Evolutionary conservation across 2,888 invertebrate genomes (phyloP).

Genomic region (Glaucopsyche alexis): DNA sequence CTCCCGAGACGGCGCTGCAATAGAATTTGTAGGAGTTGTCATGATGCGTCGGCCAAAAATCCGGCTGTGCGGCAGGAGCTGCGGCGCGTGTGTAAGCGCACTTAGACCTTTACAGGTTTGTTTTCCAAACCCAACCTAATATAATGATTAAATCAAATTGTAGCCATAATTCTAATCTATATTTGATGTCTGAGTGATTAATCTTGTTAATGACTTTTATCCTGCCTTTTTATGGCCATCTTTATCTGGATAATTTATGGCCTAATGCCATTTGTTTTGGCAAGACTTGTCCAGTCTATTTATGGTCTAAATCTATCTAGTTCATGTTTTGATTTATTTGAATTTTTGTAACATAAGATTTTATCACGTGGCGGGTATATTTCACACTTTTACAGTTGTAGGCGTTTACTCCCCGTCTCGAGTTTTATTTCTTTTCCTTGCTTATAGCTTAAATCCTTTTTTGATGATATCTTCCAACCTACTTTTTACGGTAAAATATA

Average conservation of each 20-base stretch:
- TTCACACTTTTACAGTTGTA: too few relatives aligned
- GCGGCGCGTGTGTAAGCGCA: too few relatives aligned
- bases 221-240: conserved; percentile 6
- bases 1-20: too few relatives aligned
- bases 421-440: too few relatives aligned
- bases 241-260: conserved; percentile 8
- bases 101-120: not conserved
- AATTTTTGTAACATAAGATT: not conserved
- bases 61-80: too few relatives aligned
- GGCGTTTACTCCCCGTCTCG: too few relatives aligned
- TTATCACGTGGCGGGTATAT: too few relatives aligned
- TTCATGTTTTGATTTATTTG: not conserved
- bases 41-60: too few relatives aligned
- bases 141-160: conserved; percentile 15
- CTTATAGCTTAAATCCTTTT: too few relatives aligned
- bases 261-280: not conserved
- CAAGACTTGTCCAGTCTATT: not conserved
- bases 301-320: not conserved
- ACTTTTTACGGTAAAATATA: too few relatives aligned
- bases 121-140: conserved; percentile 1
- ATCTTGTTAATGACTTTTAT: conserved; percentile 17
- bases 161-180: not conserved
- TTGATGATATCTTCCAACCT: too few relatives aligned
- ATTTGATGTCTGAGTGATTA: conserved; percentile 11
- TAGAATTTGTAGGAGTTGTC: too few relatives aligned